These are phyloP conservation scores for Mactra quadrangularis DNA, from an alignment of 1,140 invertebrate genomes.

Conservation along the genomic window DNA sequence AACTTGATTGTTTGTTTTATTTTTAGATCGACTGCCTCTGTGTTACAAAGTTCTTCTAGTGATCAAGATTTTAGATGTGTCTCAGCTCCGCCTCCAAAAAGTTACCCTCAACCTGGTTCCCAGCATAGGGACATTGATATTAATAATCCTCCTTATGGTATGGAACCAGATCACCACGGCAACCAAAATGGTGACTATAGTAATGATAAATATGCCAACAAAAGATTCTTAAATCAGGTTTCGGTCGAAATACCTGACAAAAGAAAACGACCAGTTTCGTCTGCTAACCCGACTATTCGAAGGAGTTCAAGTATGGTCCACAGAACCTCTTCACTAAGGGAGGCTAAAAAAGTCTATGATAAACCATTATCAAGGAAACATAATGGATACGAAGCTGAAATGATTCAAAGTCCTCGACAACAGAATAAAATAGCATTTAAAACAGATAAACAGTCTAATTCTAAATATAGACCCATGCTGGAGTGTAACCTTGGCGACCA, in stretches of 20 bases:
- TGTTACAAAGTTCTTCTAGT: not conserved
- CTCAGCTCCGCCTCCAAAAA: constrained; percentile 19
- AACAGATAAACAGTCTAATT: constrained; percentile 60
- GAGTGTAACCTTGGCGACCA: constrained; percentile 63
- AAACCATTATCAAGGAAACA: constrained; percentile 42
- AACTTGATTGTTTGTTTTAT: constrained; percentile 5
- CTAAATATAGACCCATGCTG: constrained; percentile 66
- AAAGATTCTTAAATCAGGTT: constrained; percentile 41
- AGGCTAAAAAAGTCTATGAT: constrained; percentile 55
- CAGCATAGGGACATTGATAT: constrained; percentile 60
- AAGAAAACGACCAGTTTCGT: constrained; percentile 61
- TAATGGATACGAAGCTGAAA: constrained; percentile 9
- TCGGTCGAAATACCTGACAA: constrained; percentile 21
- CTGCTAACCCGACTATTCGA: not conserved
- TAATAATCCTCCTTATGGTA: constrained; percentile 61
- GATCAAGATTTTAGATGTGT: constrained; percentile 12
- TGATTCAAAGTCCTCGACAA: constrained; percentile 20
- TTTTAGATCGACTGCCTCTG: constrained; percentile 12
- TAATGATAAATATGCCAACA: constrained; percentile 15
- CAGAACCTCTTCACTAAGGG: constrained; percentile 61
- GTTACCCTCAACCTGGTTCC: not conserved
- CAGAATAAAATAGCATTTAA: constrained; percentile 23
- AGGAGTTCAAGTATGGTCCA: not conserved
- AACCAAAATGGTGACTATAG: constrained; percentile 24
- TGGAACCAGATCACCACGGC: constrained; percentile 39